These are phyloP conservation scores for Seriola rivoliana DNA, from an alignment of 2,113 vertebrate genomes.

Conservation along the genomic window DNA sequence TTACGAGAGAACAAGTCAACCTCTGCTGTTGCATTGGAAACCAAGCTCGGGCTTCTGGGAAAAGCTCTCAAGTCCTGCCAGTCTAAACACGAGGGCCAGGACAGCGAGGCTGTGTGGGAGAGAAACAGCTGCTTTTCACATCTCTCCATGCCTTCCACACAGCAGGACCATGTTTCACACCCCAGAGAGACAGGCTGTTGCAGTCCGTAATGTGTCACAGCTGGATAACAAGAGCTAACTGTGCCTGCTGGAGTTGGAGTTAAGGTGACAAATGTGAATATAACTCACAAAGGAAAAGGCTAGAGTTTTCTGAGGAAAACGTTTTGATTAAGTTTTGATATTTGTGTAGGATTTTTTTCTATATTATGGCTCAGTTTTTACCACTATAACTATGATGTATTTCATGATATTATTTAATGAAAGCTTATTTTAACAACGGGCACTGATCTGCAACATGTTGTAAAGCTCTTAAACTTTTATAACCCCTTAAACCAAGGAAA, in stretches of 20 bases:
- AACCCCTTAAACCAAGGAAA: background rate
- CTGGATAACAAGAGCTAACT: constrained; percentile 45
- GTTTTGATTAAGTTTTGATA: background rate
- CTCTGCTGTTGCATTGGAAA: constrained; percentile 54
- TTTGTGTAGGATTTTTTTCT: background rate
- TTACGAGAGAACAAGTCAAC: constrained; percentile 35
- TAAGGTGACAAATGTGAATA: constrained; percentile 31
- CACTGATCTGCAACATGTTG: background rate
- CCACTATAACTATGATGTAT: background rate
- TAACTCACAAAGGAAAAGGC: background rate
- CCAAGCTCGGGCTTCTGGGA: constrained; percentile 60
- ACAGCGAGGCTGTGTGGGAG: constrained; percentile 62
- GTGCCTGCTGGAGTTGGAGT: constrained; percentile 37
- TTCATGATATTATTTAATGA: background rate
- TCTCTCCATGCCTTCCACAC: constrained; percentile 43
- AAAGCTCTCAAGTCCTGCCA: constrained; percentile 69
- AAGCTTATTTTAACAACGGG: background rate
- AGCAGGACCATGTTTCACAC: constrained; percentile 60
- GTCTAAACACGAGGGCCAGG: constrained; percentile 67
- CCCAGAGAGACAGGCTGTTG: constrained; percentile 34
- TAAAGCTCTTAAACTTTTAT: constrained; percentile 10
- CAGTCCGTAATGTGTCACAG: constrained; percentile 24
- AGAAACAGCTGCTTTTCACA: constrained; percentile 79
- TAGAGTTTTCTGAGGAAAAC: background rate
- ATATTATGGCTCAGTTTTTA: background rate